These are phyloP conservation scores for Troilus luridus DNA, from an alignment of 2,888 invertebrate genomes.

Conservation along the genomic window DNA sequence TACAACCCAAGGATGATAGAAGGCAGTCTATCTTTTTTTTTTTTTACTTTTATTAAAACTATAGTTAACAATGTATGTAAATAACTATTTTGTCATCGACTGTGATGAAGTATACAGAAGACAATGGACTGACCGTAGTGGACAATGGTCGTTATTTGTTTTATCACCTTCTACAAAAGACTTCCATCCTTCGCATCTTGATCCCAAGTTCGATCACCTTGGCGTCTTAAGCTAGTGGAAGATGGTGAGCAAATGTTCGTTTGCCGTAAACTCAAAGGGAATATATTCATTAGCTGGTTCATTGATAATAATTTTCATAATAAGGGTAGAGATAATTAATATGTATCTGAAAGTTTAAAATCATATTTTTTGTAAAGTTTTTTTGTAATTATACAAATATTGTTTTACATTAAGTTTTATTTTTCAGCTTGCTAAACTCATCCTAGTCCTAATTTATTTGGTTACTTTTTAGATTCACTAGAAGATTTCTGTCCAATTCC, in stretches of 20 bases:
- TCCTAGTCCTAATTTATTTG: too few species aligned
- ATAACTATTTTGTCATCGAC: neutral
- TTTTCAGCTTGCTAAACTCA: too few species aligned
- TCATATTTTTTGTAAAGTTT: too few species aligned
- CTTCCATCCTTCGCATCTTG: neutral
- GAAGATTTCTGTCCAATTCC: too few species aligned
- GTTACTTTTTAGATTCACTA: too few species aligned
- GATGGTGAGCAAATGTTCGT: neutral
- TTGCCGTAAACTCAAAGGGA: neutral
- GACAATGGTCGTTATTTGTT: slow-evolving; percentile 37
- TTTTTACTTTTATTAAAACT: slow-evolving; percentile 3
- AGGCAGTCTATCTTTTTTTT: neutral
- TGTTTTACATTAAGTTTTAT: too few species aligned
- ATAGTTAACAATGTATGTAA: neutral
- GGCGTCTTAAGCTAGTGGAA: neutral
- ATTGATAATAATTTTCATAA: too few species aligned
- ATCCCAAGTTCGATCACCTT: neutral
- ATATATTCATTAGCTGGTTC: too few species aligned
- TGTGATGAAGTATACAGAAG: slow-evolving; percentile 9
- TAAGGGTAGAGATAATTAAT: too few species aligned
- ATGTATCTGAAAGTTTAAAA: too few species aligned
- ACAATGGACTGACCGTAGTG: neutral
- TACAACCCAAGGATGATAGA: neutral
- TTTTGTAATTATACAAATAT: too few species aligned
- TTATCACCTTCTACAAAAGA: slow-evolving; percentile 22